phyloP scores from a whole-genome alignment of 2,888 invertebrate genomes.

The Ischnus inquisitorius region DNA sequence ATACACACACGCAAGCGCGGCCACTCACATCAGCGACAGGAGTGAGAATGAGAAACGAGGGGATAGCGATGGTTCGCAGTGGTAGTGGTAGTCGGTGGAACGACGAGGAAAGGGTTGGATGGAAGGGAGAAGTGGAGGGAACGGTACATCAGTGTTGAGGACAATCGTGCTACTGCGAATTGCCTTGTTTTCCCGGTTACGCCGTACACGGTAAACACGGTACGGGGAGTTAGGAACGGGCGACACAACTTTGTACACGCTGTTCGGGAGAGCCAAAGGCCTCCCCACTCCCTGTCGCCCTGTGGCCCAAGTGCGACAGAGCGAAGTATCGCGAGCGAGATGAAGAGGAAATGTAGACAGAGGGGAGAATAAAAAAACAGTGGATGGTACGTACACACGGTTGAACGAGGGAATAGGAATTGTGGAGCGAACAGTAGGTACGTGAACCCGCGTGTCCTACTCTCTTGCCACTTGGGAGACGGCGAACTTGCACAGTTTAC shows the following conservation, averaged over 20 bases:
- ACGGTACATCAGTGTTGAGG: slow-evolving; percentile 30
- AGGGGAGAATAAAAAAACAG: neutral
- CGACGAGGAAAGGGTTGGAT: slow-evolving; percentile 35
- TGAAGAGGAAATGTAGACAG: slow-evolving; percentile 6
- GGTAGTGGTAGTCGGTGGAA: slow-evolving; percentile 32
- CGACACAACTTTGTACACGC: slow-evolving; percentile 66
- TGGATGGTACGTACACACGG: neutral
- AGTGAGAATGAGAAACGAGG: neutral
- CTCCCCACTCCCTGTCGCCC: slow-evolving; percentile 19
- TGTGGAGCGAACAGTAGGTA: slow-evolving; percentile 11
- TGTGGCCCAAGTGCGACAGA: slow-evolving; percentile 34
- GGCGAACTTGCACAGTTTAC: slow-evolving; percentile 13
- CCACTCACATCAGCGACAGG: neutral
- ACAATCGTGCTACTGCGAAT: slow-evolving; percentile 68
- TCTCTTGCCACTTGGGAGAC: slow-evolving; percentile 8
- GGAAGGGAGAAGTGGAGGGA: too few relatives aligned
- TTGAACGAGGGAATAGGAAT: slow-evolving; percentile 24
- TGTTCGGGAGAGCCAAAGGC: slow-evolving; percentile 26
- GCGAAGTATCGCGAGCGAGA: slow-evolving; percentile 40
- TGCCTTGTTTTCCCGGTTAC: slow-evolving; percentile 70
- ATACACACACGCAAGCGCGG: neutral
- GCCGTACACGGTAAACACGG: slow-evolving; percentile 69
- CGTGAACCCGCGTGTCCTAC: neutral
- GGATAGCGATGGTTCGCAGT: slow-evolving; percentile 18
- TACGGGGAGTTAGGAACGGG: slow-evolving; percentile 49